Evolutionary conservation across 1,140 invertebrate species (phyloP).

Genomic region (Drosophila sechellia): DNA sequence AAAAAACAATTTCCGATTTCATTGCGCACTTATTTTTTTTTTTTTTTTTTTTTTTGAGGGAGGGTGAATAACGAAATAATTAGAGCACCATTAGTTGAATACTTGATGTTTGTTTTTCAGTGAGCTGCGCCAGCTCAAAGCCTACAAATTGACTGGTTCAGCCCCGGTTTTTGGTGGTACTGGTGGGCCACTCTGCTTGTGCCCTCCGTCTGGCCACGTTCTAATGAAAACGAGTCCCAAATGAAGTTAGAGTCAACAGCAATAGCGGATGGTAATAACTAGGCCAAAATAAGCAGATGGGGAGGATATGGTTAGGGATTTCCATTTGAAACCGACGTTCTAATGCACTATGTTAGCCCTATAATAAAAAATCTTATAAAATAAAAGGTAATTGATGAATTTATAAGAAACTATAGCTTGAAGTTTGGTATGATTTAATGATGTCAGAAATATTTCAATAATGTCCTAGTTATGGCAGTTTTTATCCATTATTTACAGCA

Average conservation of each 20-base stretch:
- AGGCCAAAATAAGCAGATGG: constrained; percentile 16
- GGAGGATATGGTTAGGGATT: neutral
- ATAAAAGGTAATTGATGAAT: neutral
- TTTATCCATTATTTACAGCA: too few species aligned
- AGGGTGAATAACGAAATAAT: constrained; percentile 29
- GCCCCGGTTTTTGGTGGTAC: constrained; percentile 9
- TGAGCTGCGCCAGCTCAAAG: neutral
- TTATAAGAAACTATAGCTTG: too few species aligned
- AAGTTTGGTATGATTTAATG: too few species aligned
- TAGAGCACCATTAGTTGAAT: constrained; percentile 18
- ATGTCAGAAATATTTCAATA: too few species aligned
- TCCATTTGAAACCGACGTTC: neutral
- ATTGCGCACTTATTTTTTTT: constrained; percentile 55
- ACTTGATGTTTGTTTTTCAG: constrained; percentile 6
- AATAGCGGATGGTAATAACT: constrained; percentile 3
- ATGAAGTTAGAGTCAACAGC: constrained; percentile 22
- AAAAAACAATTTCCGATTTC: constrained; percentile 52
- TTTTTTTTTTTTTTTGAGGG: constrained; percentile 23
- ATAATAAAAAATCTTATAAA: neutral
- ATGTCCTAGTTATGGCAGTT: too few species aligned
- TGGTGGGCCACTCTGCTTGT: constrained; percentile 10
- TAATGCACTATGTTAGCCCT: neutral
- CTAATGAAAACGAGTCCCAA: constrained; percentile 42
- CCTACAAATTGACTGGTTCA: constrained; percentile 22
- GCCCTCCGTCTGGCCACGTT: constrained; percentile 12